Base-by-base conservation (phyloP, 2,797 vertebrate species). In the Alectoris magna region DNA sequence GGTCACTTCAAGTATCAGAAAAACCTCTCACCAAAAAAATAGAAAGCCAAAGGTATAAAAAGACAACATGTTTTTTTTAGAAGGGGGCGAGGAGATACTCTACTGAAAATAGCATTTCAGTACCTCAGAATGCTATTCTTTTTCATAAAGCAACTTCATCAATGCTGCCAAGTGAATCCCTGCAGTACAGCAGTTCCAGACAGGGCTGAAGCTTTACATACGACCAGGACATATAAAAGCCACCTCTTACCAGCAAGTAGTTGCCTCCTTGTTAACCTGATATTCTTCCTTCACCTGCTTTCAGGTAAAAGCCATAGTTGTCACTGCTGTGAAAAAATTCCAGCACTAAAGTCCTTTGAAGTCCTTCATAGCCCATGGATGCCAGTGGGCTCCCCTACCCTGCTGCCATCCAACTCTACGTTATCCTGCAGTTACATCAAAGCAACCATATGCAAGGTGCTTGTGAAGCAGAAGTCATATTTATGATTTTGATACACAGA, bases 371-470 rank as follows among this genome's bases (percentile, higher is more conserved):
- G 29, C 14, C 21, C 1, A 3, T 27, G 56, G 39, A 53, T 8
- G 8, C 15, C 17, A 2, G 5, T 34, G 7, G 12, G 7, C 0
- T 1, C 6, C 27, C 22, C 14, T 7, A 0, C 4, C 21, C 36
- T 2, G 0, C 63, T 56, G 36, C 22, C 14, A 26, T 27, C 60
- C 48, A 34, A 23, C 23, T 55, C 44, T 38, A 9, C 6, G 3
- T 11, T 24, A 2, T 1, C 11, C 44, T 23, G 22, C 7, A 24
- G 3, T 39, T 48, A 15, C 27, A 15, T 48, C 60, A 71, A 75
- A 48, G 17, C 21, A 70, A 53, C 10, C 6, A 3, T 10, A 38
- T 13, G 14, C 7, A 14, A 36, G 19, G 46, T 4, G 0, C 27
- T 49, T 1, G 1, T 18, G 17, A 74, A 49, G 19, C 39, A 58